phyloP scores from a whole-genome alignment of 2,888 invertebrate species.

The Lasioglossum calceatum region DNA sequence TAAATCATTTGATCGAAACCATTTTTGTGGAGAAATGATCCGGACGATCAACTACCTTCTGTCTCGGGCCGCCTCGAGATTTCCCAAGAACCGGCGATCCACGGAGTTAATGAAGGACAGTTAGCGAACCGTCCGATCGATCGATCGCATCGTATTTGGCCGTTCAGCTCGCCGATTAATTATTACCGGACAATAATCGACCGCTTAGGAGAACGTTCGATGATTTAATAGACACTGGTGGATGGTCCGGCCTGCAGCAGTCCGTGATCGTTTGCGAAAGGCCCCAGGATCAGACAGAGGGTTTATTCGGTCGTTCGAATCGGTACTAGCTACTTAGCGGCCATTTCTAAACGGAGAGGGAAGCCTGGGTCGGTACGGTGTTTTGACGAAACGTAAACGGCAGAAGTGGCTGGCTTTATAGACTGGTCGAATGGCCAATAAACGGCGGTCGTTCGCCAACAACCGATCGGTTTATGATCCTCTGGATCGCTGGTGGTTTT shows the following conservation, averaged over 20 bases:
- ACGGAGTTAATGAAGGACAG: conserved; percentile 13
- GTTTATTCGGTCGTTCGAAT: conserved; percentile 24
- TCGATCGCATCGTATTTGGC: background rate
- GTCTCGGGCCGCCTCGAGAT: background rate
- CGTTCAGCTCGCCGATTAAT: conserved; percentile 22
- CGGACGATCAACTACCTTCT: no score
- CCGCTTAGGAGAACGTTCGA: background rate
- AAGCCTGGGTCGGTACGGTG: background rate
- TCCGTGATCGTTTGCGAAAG: background rate
- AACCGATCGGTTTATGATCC: conserved; percentile 11
- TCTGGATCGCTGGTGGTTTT: background rate
- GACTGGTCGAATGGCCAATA: conserved; percentile 9
- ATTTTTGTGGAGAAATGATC: no score
- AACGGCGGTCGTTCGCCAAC: conserved; percentile 16
- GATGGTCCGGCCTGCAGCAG: background rate
- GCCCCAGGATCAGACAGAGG: background rate
- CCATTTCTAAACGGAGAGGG: conserved; percentile 22
- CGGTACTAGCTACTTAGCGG: conserved; percentile 20
- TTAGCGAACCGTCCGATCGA: conserved; percentile 12
- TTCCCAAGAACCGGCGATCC: background rate
- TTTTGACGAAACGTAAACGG: conserved; percentile 19
- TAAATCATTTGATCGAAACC: no score
- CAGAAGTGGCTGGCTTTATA: conserved; percentile 17
- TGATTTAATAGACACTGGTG: background rate
- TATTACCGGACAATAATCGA: conserved; percentile 27